Evolutionary conservation across 2,888 invertebrate genomes (phyloP), one percentile per base, ranked within the genome.

Genomic region (Habrosyne pyritoides): DNA sequence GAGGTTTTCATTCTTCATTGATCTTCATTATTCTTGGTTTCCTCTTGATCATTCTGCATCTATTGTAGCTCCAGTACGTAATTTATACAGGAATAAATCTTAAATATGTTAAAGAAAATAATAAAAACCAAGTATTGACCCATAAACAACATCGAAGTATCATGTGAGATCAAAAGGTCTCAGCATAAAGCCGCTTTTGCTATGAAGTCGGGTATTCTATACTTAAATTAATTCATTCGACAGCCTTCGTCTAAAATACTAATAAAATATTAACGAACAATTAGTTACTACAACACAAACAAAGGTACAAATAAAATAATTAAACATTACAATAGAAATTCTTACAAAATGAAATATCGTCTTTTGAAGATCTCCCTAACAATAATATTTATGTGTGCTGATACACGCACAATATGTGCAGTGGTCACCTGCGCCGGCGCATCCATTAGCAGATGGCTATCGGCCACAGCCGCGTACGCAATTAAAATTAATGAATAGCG

Each of bases 401-500:
- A 46, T 52, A 21, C 53, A 53, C 53, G 53, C 53, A 53, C 53
- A 53, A 46, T 47, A 42, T 42, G 42, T 42, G 18, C 18, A 30
- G 28, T 8, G 51, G 52, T 26, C 24, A 51, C 30, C 51, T 49
- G 10, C 52, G 57, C 62, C 56, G 52, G 55, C 50, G 42, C 42
- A 42, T 42, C 18, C 42, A 14, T 36, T 68, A 60, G 65, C 63
- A 72, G 73, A 73, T 71, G 63, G 62, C 61, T 61, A 78, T 75
- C 73, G 63, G 63, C 62, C 68, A 18, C 4, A 50, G 64, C 65
- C 70, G 75, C 77, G 75, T 71, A 73, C 71, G 80, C 79, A 85
- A 84, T 86, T 86, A 85, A 83, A 84, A 84, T 83, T 83, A 86
- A 87, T 82, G 80, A 84, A 83, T 75, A 71, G 65, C 64, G 62